Conservation (phyloP, 2,113 vertebrate species). For the Misgurnus mizolepis region DNA sequence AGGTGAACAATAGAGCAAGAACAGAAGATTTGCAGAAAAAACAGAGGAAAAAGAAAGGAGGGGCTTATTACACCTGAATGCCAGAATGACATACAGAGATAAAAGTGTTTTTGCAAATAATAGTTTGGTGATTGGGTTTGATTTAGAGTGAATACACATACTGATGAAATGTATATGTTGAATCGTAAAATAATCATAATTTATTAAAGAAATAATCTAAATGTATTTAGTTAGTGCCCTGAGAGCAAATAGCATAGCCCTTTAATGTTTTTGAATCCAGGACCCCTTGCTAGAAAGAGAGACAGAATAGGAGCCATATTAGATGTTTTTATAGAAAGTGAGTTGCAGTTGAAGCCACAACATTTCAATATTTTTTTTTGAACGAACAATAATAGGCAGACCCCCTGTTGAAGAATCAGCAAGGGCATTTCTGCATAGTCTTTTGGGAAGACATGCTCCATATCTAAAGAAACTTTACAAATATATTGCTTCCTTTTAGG, state of each 20-base stretch:
- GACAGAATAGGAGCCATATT: no score
- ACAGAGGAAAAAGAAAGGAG: background rate
- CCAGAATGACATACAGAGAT: background rate
- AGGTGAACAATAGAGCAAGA: conserved; percentile 23
- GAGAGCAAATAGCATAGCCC: background rate
- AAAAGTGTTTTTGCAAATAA: background rate
- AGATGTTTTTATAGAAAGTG: no score
- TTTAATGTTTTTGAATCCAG: no score
- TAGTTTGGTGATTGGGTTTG: background rate
- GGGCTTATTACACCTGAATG: no score
- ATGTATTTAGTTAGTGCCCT: background rate
- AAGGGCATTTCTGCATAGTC: conserved; percentile 45
- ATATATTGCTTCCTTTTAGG: background rate
- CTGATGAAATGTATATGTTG: no score
- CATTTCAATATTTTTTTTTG: no score
- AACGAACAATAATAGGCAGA: no score
- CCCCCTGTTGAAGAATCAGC: background rate
- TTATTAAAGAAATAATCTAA: no score
- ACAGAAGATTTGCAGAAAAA: conserved; percentile 1
- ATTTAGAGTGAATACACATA: no score
- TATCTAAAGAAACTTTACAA: background rate
- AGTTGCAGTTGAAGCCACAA: no score
- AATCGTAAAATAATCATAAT: no score
- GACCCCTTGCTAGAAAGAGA: no score
- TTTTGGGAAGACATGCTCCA: background rate